These are phyloP conservation scores for Ceratoteleas bidentatus DNA, from an alignment of 1,140 invertebrate genomes.

Conservation along the genomic window DNA sequence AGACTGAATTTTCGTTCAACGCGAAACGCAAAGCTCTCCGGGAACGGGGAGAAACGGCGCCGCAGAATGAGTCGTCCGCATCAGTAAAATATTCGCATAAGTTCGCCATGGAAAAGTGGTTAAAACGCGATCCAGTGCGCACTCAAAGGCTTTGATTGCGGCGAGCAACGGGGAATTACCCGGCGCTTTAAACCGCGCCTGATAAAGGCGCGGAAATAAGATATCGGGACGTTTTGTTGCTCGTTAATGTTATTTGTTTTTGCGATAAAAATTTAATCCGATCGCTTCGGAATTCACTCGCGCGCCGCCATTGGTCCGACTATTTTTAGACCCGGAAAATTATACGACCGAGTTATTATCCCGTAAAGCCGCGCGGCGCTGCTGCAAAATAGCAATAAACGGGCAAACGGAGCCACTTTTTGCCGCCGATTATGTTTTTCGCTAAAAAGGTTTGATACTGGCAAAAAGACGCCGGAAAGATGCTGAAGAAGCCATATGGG, in stretches of 20 bases:
- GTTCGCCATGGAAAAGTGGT: conserved; percentile 27
- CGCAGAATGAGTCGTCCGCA: conserved; percentile 15
- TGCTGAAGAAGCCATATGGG: too few species aligned
- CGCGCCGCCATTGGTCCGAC: too few species aligned
- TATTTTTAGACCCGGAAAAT: too few species aligned
- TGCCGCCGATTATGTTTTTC: not conserved
- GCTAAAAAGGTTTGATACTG: not conserved
- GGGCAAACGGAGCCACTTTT: not conserved
- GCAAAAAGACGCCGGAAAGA: not conserved
- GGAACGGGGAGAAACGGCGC: too few species aligned
- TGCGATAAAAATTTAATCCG: conserved; percentile 6
- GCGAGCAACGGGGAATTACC: conserved; percentile 22
- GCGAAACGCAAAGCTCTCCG: too few species aligned
- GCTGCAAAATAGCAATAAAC: too few species aligned
- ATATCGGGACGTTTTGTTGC: conserved; percentile 33
- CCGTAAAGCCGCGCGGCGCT: too few species aligned
- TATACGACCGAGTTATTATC: too few species aligned
- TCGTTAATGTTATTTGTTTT: conserved; percentile 28
- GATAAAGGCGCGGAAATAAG: conserved; percentile 25
- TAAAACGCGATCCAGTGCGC: conserved; percentile 18
- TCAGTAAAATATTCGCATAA: conserved; percentile 33
- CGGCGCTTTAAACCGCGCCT: conserved; percentile 2
- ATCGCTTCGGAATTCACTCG: not conserved
- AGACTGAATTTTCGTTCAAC: conserved; percentile 2
- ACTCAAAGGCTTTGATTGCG: conserved; percentile 45